These are phyloP conservation scores for Amazona vittata DNA, from an alignment of 2,113 vertebrate genomes.

Conservation along the genomic window DNA sequence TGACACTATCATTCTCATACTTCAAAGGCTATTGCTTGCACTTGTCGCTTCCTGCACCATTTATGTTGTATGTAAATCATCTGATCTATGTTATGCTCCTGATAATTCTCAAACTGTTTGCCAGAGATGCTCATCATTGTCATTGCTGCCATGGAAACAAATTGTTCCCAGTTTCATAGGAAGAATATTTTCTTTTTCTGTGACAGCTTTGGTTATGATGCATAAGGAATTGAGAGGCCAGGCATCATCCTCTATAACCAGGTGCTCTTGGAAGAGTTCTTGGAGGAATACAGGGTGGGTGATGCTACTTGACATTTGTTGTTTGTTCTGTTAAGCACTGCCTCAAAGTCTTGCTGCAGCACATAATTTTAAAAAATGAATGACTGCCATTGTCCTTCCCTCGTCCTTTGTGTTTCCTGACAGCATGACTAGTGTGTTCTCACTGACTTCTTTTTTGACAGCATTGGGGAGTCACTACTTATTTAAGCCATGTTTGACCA, in stretches of 20 bases:
- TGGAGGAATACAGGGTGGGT: not conserved
- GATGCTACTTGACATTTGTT: constrained; percentile 11
- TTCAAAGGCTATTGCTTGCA: constrained; percentile 40
- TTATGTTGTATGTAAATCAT: constrained; percentile 37
- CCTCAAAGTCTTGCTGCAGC: not conserved
- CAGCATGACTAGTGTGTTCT: constrained; percentile 5
- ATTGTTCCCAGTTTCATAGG: constrained; percentile 24
- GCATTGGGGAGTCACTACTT: not conserved
- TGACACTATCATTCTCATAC: not conserved
- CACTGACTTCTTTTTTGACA: not conserved
- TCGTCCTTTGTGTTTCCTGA: not conserved
- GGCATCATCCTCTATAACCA: not conserved
- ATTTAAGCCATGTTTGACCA: not conserved
- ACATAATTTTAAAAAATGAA: constrained; percentile 23
- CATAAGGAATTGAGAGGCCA: constrained; percentile 4
- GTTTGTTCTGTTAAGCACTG: not conserved
- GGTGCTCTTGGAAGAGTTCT: constrained; percentile 20
- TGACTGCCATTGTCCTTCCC: not conserved
- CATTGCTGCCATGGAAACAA: constrained; percentile 59
- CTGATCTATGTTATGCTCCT: not conserved
- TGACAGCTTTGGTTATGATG: constrained; percentile 6
- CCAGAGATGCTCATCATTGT: constrained; percentile 31
- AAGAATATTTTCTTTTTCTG: constrained; percentile 5
- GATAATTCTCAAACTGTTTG: constrained; percentile 27
- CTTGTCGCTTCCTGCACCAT: constrained; percentile 7